These are phyloP conservation scores for Torymus auratus DNA, from an alignment of 2,888 invertebrate genomes.

Conservation along the genomic window DNA sequence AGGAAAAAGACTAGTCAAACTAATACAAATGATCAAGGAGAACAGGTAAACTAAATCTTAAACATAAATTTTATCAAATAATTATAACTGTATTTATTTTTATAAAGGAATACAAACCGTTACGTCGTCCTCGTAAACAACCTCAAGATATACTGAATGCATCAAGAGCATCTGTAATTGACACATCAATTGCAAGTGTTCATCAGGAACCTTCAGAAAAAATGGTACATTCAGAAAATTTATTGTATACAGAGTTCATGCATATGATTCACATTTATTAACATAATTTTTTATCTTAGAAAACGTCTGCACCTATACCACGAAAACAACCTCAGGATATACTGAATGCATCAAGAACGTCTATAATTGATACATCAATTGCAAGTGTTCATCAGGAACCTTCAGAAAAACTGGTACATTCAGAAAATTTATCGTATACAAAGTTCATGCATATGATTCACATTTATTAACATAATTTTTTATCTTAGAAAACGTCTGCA, in stretches of 20 bases:
- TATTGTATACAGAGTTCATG: no score
- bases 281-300: no score
- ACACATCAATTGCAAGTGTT: background rate
- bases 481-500: no score
- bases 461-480: no score
- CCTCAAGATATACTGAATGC: background rate
- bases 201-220: background rate
- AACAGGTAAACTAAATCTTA: background rate
- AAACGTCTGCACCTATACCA: background rate
- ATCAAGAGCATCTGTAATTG: background rate
- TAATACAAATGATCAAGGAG: background rate
- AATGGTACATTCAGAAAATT: no score
- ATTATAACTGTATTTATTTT: slow-evolving; percentile 13
- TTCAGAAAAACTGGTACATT: no score
- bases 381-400: background rate
- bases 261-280: no score
- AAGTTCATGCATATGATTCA: no score
- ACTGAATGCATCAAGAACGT: background rate
- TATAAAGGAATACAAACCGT: slow-evolving; percentile 37
- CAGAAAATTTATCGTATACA: no score
- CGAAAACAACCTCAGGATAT: background rate
- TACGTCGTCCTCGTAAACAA: slow-evolving; percentile 40
- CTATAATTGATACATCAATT: background rate
- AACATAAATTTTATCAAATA: background rate
- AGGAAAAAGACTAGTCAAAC: background rate